Percentiles rank a stretch among this genome's conserved stretches.
These are phyloP conservation scores for Malurus cyaneus DNA, from an alignment of 2,113 vertebrate species.

Conservation along the genomic window DNA sequence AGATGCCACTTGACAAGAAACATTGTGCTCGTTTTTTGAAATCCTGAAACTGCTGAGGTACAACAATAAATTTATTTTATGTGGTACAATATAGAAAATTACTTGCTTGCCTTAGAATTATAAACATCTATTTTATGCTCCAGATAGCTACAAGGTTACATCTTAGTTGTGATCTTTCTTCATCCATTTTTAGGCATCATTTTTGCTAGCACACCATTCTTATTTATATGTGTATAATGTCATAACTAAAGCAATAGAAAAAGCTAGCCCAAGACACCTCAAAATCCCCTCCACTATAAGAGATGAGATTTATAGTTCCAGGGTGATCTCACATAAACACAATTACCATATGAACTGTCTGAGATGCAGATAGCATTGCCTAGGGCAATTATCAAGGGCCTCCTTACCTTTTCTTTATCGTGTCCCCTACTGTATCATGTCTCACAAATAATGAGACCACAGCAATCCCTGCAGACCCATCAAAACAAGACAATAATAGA, in stretches of 20 bases:
- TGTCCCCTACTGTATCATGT: slow-evolving; percentile 55
- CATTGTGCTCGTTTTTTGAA: neutral
- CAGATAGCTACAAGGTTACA: neutral
- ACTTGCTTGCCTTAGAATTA: neutral
- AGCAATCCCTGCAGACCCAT: slow-evolving; percentile 52
- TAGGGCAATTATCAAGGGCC: slow-evolving; percentile 62
- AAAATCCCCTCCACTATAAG: neutral
- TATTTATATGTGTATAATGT: slow-evolving; percentile 29
- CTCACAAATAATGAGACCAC: slow-evolving; percentile 65
- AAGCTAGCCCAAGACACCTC: slow-evolving; percentile 10
- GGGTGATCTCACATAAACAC: slow-evolving; percentile 45
- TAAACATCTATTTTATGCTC: neutral
- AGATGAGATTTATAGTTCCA: slow-evolving; percentile 46
- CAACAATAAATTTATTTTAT: slow-evolving; percentile 6
- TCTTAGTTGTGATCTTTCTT: slow-evolving; percentile 18
- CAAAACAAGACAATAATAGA: slow-evolving; percentile 62
- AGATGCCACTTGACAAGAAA: neutral
- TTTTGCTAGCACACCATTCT: slow-evolving; percentile 16
- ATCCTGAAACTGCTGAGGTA: neutral
- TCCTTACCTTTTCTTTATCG: slow-evolving; percentile 60
- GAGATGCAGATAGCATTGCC: slow-evolving; percentile 39
- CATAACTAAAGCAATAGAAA: slow-evolving; percentile 27
- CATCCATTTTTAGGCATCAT: neutral
- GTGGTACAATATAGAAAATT: neutral
- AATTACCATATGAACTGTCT: slow-evolving; percentile 56